A percentile compares a stretch with the other conserved stretches of the same genome.
Evolutionary conservation across 1,140 invertebrate species (phyloP).

Genomic region (Listronotus oregonensis): DNA sequence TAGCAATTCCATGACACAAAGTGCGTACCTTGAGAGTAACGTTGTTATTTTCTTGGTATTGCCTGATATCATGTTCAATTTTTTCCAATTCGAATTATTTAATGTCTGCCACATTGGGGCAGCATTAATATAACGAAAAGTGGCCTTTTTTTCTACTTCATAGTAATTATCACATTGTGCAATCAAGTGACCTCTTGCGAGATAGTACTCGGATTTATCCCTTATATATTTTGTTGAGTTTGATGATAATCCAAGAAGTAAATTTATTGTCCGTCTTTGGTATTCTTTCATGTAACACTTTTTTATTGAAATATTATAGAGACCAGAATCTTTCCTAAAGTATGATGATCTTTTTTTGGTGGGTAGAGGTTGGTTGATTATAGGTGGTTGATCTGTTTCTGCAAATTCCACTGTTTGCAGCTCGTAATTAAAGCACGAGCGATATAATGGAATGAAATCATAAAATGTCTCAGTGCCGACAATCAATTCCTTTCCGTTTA

Average conservation of each 20-base stretch:
- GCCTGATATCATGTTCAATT: slow-evolving; percentile 56
- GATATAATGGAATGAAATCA: no score
- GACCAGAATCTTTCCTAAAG: no score
- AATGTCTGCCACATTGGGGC: slow-evolving; percentile 63
- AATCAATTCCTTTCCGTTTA: no score
- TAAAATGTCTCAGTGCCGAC: no score
- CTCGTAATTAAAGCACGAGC: no score
- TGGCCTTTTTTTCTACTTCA: slow-evolving; percentile 64
- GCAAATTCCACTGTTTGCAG: no score
- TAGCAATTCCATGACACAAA: slow-evolving; percentile 61
- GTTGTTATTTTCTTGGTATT: slow-evolving; percentile 46
- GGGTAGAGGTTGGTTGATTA: no score
- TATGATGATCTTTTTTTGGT: no score
- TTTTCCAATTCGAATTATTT: slow-evolving; percentile 62
- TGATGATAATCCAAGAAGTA: slow-evolving; percentile 47
- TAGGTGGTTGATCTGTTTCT: no score
- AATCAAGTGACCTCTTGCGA: slow-evolving; percentile 68
- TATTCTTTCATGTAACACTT: no score
- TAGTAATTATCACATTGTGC: slow-evolving; percentile 69
- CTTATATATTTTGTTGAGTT: slow-evolving; percentile 45
- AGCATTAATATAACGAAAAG: slow-evolving; percentile 62
- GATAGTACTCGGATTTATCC: slow-evolving; percentile 62
- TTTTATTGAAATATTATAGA: no score
- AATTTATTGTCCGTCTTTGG: slow-evolving; percentile 46
- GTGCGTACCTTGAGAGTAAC: slow-evolving; percentile 60